Percentiles rank a stretch among this genome's conserved stretches.
These are phyloP conservation scores for Semaprochilodus insignis DNA, from an alignment of 2,797 vertebrate species.

Conservation along the genomic window DNA sequence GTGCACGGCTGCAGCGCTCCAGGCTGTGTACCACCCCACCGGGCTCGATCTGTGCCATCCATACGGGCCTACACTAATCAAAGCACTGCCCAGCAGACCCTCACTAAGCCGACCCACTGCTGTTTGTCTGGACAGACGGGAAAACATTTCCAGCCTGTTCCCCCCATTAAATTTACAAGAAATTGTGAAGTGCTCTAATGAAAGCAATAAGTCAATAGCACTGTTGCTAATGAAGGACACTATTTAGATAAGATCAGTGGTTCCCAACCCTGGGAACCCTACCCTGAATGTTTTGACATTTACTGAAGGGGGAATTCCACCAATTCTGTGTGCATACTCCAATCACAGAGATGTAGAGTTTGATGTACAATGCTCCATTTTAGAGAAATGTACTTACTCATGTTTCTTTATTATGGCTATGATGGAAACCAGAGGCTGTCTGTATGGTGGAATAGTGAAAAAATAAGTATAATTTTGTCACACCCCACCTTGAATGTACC, in stretches of 20 bases:
- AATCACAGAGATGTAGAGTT: no score
- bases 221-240: no score
- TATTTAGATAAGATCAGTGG: background rate
- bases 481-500: no score
- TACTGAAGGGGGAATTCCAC: no score
- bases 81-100: background rate
- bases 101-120: background rate
- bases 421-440: no score
- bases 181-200: background rate
- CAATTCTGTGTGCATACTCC: no score
- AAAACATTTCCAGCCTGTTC: background rate
- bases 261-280: background rate
- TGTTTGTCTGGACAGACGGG: slow-evolving; percentile 15
- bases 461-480: no score
- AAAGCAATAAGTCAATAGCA: background rate
- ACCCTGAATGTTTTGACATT: background rate
- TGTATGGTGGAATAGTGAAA: no score
- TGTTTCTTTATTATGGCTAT: no score
- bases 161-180: background rate
- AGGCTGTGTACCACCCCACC: background rate
- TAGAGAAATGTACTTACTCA: no score
- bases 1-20: background rate
- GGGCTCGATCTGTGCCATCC: background rate
- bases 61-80: background rate
- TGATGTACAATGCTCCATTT: no score